Percentiles rank a stretch among this genome's conserved stretches.
phyloP scores from a whole-genome alignment of 2,113 vertebrate species.

The Protomyctophum bolini region DNA sequence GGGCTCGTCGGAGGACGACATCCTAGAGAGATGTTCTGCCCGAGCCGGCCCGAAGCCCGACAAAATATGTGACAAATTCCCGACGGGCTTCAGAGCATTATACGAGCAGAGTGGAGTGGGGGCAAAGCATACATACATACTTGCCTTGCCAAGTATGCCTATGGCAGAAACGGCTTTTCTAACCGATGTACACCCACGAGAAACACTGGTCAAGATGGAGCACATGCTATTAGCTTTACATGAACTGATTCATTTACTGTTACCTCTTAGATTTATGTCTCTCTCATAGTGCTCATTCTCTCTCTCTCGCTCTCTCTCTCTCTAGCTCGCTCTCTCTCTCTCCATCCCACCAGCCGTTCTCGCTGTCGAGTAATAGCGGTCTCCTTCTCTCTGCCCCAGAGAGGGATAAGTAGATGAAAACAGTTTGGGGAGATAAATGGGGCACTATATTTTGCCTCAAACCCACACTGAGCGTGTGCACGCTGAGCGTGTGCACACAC shows the following conservation, averaged over 20 bases:
- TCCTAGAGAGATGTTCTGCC: too few relatives aligned
- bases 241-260: conserved; percentile 28
- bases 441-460: not conserved
- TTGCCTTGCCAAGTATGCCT: too few relatives aligned
- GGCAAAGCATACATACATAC: too few relatives aligned
- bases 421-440: conserved; percentile 1
- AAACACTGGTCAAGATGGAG: conserved; percentile 43
- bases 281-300: too few relatives aligned
- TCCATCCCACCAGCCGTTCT: not conserved
- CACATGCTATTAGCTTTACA: not conserved
- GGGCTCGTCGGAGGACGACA: too few relatives aligned
- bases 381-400: not conserved
- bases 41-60: too few relatives aligned
- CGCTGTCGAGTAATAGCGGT: not conserved
- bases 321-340: not conserved
- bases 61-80: too few relatives aligned
- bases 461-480: too few relatives aligned
- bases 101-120: too few relatives aligned
- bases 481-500: not conserved
- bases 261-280: conserved; percentile 23
- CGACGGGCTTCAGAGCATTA: too few relatives aligned
- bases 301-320: not conserved
- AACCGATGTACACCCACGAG: too few relatives aligned
- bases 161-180: too few relatives aligned
- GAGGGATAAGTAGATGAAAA: conserved; percentile 4